Conservation (phyloP, 2,797 vertebrate species). For the Cyprinodon diabolis region DNA sequence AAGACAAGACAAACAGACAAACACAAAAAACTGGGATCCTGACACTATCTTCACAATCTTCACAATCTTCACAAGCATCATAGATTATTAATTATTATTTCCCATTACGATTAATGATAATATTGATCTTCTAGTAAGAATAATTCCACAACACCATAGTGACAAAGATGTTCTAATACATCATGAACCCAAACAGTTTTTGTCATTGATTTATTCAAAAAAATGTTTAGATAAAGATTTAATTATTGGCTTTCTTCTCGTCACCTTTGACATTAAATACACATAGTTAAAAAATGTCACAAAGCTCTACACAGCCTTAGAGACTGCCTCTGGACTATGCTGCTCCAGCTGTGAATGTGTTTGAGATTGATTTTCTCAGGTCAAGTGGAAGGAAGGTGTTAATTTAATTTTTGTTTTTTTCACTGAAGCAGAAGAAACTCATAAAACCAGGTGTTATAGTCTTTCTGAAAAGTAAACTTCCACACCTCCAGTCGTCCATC, state of each 20-base stretch:
- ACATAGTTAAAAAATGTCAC: too few relatives aligned
- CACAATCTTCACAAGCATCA: too few relatives aligned
- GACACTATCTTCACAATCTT: too few relatives aligned
- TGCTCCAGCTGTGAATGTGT: neutral
- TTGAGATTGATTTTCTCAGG: slow-evolving; percentile 3
- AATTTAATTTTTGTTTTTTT: neutral
- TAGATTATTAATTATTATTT: too few relatives aligned
- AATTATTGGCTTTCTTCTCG: neutral
- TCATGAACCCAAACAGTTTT: neutral
- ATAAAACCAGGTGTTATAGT: neutral
- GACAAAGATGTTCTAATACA: too few relatives aligned
- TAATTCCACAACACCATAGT: too few relatives aligned
- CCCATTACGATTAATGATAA: too few relatives aligned
- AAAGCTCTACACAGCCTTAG: neutral
- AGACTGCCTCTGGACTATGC: neutral
- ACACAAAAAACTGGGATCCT: too few relatives aligned
- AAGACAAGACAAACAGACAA: too few relatives aligned
- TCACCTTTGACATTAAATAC: neutral
- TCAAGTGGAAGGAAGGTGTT: neutral
- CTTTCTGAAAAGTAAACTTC: neutral
- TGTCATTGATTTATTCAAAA: neutral
- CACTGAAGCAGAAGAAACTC: neutral
- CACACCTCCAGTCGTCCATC: neutral
- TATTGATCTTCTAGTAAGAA: too few relatives aligned
- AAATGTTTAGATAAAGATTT: neutral